Percentiles rank a stretch among this genome's conserved stretches.
phyloP scores from a whole-genome alignment of 2,797 vertebrate genomes.

The Ceryle rudis region DNA sequence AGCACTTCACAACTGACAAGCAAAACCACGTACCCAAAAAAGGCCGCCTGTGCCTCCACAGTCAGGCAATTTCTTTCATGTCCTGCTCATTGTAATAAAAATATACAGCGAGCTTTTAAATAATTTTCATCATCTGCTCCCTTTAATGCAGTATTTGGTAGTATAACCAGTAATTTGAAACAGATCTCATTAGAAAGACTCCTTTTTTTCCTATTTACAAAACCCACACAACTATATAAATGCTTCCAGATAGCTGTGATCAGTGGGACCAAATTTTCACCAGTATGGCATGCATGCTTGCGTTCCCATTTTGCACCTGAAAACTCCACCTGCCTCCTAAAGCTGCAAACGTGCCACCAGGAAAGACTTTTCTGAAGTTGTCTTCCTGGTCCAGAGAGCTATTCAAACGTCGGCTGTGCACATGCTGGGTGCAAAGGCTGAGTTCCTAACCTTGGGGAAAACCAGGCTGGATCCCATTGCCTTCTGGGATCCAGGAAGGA shows the following conservation, averaged over 20 bases:
- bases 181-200: not conserved
- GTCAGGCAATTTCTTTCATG: not conserved
- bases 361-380: not conserved
- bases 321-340: not conserved
- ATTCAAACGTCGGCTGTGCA: not conserved
- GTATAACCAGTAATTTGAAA: not conserved
- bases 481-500: not conserved
- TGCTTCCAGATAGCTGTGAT: not conserved
- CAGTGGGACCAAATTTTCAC: not conserved
- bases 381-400: not conserved
- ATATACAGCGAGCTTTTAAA: not conserved
- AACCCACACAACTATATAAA: not conserved
- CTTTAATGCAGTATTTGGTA: not conserved
- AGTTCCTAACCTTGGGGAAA: not conserved
- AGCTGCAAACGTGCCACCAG: not conserved
- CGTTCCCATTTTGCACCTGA: not conserved
- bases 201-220: not conserved
- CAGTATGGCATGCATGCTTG: not conserved
- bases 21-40: too few relatives aligned
- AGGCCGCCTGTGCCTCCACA: not conserved
- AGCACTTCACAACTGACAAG: too few relatives aligned
- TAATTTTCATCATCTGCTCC: not conserved
- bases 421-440: accelerated
- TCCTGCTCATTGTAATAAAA: not conserved
- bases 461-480: not conserved